These are phyloP conservation scores for Polylopha cassiicola DNA, from an alignment of 2,888 invertebrate genomes.

Conservation along the genomic window DNA sequence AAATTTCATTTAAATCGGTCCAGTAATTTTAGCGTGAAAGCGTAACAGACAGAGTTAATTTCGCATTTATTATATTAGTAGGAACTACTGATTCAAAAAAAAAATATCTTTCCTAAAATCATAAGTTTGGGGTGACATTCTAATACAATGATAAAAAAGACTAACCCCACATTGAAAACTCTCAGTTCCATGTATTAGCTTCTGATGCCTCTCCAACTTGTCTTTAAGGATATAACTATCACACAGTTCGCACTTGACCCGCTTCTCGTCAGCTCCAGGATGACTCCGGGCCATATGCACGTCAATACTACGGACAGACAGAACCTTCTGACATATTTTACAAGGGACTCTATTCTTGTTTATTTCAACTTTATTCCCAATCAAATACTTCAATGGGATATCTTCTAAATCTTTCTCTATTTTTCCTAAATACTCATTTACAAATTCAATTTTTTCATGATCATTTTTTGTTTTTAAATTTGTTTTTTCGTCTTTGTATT, in stretches of 20 bases:
- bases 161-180: slow-evolving; percentile 39
- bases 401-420: neutral
- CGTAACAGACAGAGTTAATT: too few relatives aligned
- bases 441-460: slow-evolving; percentile 12
- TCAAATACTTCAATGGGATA: neutral
- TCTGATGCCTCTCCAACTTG: slow-evolving; percentile 37
- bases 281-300: slow-evolving; percentile 41
- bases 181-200: slow-evolving; percentile 32
- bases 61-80: too few relatives aligned
- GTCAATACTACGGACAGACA: slow-evolving; percentile 44
- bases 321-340: slow-evolving; percentile 42
- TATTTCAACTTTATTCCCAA: neutral
- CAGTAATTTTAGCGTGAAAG: too few relatives aligned
- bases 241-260: slow-evolving; percentile 47
- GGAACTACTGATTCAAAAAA: too few relatives aligned
- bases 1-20: too few relatives aligned
- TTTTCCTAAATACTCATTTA: slow-evolving; percentile 6
- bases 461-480: slow-evolving; percentile 23
- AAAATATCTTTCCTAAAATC: too few relatives aligned
- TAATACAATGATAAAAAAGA: slow-evolving; percentile 8
- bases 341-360: slow-evolving; percentile 34
- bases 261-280: slow-evolving; percentile 43
- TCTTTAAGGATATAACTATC: slow-evolving; percentile 35
- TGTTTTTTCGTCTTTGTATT: slow-evolving; percentile 23
- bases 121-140: too few relatives aligned